Percentiles rank a stretch among this genome's conserved stretches.
phyloP scores from a whole-genome alignment of 2,888 invertebrate genomes.

The Drosophila koepferae region DNA sequence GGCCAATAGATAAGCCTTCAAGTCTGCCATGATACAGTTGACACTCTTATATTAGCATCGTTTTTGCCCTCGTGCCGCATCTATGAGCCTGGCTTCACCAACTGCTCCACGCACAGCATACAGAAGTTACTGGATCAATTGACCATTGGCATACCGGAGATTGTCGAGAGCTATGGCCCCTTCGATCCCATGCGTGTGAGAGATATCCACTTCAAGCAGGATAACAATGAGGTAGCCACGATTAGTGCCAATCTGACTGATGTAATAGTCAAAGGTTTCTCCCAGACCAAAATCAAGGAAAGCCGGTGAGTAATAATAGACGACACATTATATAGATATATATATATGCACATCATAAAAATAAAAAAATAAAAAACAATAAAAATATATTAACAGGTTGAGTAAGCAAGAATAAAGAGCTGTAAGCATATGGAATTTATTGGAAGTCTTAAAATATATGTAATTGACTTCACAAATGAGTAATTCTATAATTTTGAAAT shows the following conservation, averaged over 20 bases:
- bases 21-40: not conserved
- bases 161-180: conserved; percentile 85
- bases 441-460: not conserved
- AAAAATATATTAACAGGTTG: not conserved
- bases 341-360: too few relatives aligned
- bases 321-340: too few relatives aligned
- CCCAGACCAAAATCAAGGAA: conserved; percentile 87
- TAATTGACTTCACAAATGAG: not conserved
- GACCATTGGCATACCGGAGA: conserved; percentile 84
- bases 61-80: conserved; percentile 89
- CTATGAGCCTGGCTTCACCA: conserved; percentile 88
- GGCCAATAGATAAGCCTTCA: not conserved
- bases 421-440: not conserved
- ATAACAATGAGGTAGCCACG: conserved; percentile 89
- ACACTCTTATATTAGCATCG: conserved; percentile 85
- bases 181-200: conserved; percentile 89
- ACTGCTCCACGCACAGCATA: conserved; percentile 88
- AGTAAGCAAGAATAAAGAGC: too few relatives aligned
- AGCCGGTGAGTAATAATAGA: conserved; percentile 86
- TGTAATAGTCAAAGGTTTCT: conserved; percentile 88
- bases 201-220: conserved; percentile 89
- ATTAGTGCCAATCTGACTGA: conserved; percentile 89
- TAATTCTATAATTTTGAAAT: not conserved
- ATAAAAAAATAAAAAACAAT: not conserved
- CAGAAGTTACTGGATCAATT: conserved; percentile 87